Percentiles rank a stretch among this genome's conserved stretches.
phyloP scores from a whole-genome alignment of 2,113 vertebrate genomes.

The Circaetus gallicus region DNA sequence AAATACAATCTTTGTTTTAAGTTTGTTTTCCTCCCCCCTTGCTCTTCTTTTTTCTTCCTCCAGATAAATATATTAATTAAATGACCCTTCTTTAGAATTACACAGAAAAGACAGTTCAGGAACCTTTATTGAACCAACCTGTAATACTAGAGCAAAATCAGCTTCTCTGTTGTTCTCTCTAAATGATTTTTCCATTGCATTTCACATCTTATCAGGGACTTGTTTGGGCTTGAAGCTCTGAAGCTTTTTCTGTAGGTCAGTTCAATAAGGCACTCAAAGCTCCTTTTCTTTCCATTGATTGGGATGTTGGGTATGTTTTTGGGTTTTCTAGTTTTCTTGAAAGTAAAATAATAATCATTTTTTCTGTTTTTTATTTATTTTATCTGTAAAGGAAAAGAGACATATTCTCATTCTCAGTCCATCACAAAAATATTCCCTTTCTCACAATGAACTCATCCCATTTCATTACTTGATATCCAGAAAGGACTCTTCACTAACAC shows the following conservation, averaged over 20 bases:
- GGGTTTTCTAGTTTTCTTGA: neutral
- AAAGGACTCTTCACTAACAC: neutral
- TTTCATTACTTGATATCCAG: neutral
- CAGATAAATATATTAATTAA: constrained; percentile 67
- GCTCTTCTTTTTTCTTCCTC: neutral
- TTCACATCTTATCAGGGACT: constrained; percentile 65
- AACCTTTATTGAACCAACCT: constrained; percentile 48
- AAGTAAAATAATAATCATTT: neutral
- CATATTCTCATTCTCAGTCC: neutral
- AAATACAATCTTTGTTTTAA: constrained; percentile 37
- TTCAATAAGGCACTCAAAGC: constrained; percentile 62
- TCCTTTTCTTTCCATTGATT: constrained; percentile 65
- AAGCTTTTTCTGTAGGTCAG: constrained; percentile 59
- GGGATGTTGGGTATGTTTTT: neutral
- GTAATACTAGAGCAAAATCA: constrained; percentile 65
- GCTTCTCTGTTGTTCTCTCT: constrained; percentile 53
- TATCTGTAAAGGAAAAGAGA: neutral
- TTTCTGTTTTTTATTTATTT: neutral
- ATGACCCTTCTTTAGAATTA: constrained; percentile 44
- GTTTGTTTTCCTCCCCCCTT: neutral
- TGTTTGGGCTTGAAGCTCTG: constrained; percentile 52
- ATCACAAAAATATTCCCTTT: neutral
- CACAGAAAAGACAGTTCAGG: constrained; percentile 48
- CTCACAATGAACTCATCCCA: neutral
- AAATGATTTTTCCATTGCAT: constrained; percentile 69